Base-by-base conservation (phyloP, 2,797 vertebrate genomes). In the Lepilemur ruficaudatus region DNA sequence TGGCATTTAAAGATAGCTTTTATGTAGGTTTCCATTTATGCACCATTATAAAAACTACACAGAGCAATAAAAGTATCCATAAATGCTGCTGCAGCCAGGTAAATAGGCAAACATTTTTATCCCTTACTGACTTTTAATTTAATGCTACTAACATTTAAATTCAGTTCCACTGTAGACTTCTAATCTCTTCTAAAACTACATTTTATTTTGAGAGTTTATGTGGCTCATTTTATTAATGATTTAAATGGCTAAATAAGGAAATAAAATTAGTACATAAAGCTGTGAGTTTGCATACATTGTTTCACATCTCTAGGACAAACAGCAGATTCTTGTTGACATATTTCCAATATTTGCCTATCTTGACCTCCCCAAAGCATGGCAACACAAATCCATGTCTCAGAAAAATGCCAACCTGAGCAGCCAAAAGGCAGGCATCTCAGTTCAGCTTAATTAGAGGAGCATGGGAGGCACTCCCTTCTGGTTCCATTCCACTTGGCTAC, bases 1-100 rank as follows among this genome's bases (percentile, higher is more conserved):
- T 87, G 69, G 41, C 75, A 89, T 86, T 95, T 86, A 82, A 93
- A 95, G 43, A 82, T 61, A 93, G 67, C 7, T 46, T 93, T 96
- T 96, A 70, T 57, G 50, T 75, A 76, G 79, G 7, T 35, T 92
- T 95, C 14, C 32, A 92, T 17, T 72, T 95, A 80, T 69, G 88
- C 41, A 32, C 73, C 91, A 20, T 89, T 96, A 82, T 28, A 57
- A 55, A 93, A 96, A 76, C 12, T 70, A 93, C 14, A 41, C 73
- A 86, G 30, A 87, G 46, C 15, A 85, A 82, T 59, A 59, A 23
- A 46, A 61, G 6, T 63, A 81, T 48, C 59, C 88, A 38, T 61
- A 93, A 85, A 73, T 88, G 67, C 17, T 50, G 2, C 35, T 89
- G 50, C 75, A 61, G 25, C 11, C 52, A 61, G 41, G 38, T 4